Evolutionary conservation across 1,140 invertebrate genomes (phyloP).

Genomic region (Elymnias hypermnestra): DNA sequence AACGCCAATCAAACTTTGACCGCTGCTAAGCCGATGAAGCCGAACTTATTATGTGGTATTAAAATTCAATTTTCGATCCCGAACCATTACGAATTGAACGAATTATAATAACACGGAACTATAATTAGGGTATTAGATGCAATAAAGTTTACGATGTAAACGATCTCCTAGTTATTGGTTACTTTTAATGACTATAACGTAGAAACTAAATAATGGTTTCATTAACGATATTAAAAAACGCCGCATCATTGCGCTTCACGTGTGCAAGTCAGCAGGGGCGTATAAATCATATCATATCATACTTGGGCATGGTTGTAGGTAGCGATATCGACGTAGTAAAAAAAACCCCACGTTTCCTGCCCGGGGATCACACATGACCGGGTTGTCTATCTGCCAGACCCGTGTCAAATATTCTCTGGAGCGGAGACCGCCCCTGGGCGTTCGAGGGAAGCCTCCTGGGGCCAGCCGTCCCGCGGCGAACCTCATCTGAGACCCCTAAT

Average conservation of each 20-base stretch:
- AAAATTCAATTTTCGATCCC: slow-evolving; percentile 67
- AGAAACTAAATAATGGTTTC: slow-evolving; percentile 17
- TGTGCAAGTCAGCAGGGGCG: slow-evolving; percentile 47
- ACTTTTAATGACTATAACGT: not conserved
- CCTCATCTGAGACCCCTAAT: slow-evolving; percentile 72
- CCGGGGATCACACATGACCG: slow-evolving; percentile 73
- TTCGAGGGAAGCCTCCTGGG: slow-evolving; percentile 58
- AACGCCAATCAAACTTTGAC: slow-evolving; percentile 72
- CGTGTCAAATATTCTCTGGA: slow-evolving; percentile 75
- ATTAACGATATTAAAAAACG: slow-evolving; percentile 46
- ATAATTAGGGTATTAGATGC: slow-evolving; percentile 31
- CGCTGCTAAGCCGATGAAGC: slow-evolving; percentile 65
- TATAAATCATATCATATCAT: slow-evolving; percentile 70
- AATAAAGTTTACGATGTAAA: slow-evolving; percentile 14
- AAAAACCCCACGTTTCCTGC: slow-evolving; percentile 72
- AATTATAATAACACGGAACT: slow-evolving; percentile 39
- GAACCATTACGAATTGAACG: slow-evolving; percentile 52
- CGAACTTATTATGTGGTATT: slow-evolving; percentile 71
- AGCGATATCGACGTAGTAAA: slow-evolving; percentile 62
- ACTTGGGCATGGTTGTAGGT: slow-evolving; percentile 43
- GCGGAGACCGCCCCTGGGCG: slow-evolving; percentile 64
- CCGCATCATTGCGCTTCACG: slow-evolving; percentile 54
- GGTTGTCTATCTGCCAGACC: slow-evolving; percentile 75
- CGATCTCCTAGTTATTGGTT: not conserved
- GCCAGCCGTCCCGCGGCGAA: slow-evolving; percentile 69